Evolutionary conservation across 1,140 invertebrate genomes (phyloP).

Genomic region (Drosophila busckii): DNA sequence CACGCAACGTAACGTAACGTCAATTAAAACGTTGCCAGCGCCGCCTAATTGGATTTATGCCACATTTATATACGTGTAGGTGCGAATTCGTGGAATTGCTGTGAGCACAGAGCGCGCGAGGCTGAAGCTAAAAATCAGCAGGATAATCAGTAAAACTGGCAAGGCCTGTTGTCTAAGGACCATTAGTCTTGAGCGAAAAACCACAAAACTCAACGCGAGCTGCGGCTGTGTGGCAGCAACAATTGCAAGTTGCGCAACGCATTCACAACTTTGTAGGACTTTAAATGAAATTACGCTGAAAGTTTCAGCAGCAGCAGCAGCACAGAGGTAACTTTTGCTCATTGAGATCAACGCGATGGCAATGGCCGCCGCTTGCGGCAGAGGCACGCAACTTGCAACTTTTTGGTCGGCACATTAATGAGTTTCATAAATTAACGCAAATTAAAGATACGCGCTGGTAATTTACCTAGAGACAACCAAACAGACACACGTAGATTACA

Average conservation of each 20-base stretch:
- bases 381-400: constrained; percentile 52
- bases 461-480: constrained; percentile 28
- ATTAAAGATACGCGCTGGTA: constrained; percentile 60
- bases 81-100: constrained; percentile 58
- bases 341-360: too few relatives aligned
- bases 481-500: not conserved
- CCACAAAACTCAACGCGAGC: constrained; percentile 47
- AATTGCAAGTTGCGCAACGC: constrained; percentile 56
- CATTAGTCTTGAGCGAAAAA: constrained; percentile 14
- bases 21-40: constrained; percentile 70
- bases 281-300: constrained; percentile 76
- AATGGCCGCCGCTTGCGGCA: constrained; percentile 27
- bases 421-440: constrained; percentile 73
- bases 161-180: not conserved
- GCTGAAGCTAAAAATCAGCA: constrained; percentile 61
- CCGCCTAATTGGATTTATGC: constrained; percentile 73
- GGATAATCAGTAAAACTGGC: constrained; percentile 53
- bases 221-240: constrained; percentile 25
- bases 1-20: constrained; percentile 44
- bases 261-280: constrained; percentile 68
- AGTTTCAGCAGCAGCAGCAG: constrained; percentile 46
- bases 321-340: too few relatives aligned
- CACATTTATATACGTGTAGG: constrained; percentile 73
- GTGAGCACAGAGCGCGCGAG: constrained; percentile 11
- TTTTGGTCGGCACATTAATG: constrained; percentile 46